These are phyloP conservation scores for Acronicta leporina DNA, from an alignment of 2,888 invertebrate species.

Conservation along the genomic window DNA sequence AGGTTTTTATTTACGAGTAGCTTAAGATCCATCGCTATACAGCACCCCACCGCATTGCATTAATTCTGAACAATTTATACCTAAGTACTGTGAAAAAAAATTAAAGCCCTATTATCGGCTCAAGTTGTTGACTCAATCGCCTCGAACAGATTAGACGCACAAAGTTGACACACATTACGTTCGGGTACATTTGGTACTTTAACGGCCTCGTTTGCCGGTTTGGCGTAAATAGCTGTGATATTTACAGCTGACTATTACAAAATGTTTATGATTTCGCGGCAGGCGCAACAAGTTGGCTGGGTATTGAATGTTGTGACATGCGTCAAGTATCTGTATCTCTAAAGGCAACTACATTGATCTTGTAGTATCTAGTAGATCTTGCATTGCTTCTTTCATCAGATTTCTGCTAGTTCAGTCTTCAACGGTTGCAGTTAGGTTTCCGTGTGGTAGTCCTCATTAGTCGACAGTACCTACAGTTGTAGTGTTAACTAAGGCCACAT, in stretches of 20 bases:
- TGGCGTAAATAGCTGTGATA: conserved; percentile 29
- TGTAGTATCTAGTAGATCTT: neutral
- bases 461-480: too few relatives aligned
- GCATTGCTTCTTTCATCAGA: too few relatives aligned
- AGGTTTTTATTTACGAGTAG: too few relatives aligned
- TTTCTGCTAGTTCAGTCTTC: too few relatives aligned
- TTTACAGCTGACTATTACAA: conserved; percentile 33
- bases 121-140: conserved; percentile 39
- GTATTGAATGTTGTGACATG: neutral
- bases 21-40: too few relatives aligned
- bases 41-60: too few relatives aligned
- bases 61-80: too few relatives aligned
- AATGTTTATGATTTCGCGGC: conserved; percentile 24
- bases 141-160: conserved; percentile 47
- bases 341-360: neutral
- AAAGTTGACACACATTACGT: conserved; percentile 42
- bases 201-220: conserved; percentile 38
- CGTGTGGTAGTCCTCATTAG: too few relatives aligned
- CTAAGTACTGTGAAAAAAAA: too few relatives aligned
- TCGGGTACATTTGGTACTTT: conserved; percentile 30
- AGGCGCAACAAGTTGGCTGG: neutral
- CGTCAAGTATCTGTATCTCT: neutral
- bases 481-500: too few relatives aligned
- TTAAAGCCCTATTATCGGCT: conserved; percentile 36
- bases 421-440: too few relatives aligned